Base-by-base conservation (phyloP, 2,113 vertebrate genomes). In the Laticauda colubrina region DNA sequence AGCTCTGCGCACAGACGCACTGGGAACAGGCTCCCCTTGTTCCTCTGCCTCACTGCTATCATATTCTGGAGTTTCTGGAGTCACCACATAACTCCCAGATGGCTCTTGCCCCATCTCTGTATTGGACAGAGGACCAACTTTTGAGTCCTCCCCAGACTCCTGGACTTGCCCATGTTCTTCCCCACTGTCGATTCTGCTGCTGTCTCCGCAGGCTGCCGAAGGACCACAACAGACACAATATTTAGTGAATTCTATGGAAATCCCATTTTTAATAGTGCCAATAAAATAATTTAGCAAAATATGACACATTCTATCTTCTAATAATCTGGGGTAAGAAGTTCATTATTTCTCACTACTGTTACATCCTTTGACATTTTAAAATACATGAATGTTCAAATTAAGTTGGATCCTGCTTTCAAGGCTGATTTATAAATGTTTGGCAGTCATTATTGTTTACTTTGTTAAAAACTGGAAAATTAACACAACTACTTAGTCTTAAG, bases 321-420 rank as follows among this genome's bases (percentile, higher is more conserved):
- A 18, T 61, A 87, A 93, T 93, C 0, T 87, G 45, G 12, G 90
- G 85, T 0, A 14, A 43, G 55, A 87, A 24, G 9, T 95, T 34
- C 55, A 21, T 91, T 51, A 34, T 94, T 94, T 56, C 55, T 61
- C 90, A 93, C 95, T 26, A 92, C 90, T 5, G 45, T 55, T 2
- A 48, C 34, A 59, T 3, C 64, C 93, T 88, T 91, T 90, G 81
- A 85, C 89, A 51, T 54, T 48, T 95, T 51, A 87, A 48, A 24
- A 55, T 91, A 56, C 15, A 43, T 12, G 88, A 45, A 14, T 45
- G 88, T 89, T 59, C 43, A 59, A 43, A 57, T 89, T 89, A 88
- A 88, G 51, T 88, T 54, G 51, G 15, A 88, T n/a, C 55, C 51
- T n/a, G n/a, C 51, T 88, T 88, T 45, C 34, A 59, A 7, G 43